phyloP scores from a whole-genome alignment of 2,888 invertebrate genomes.

The Leucophora obtusa region DNA sequence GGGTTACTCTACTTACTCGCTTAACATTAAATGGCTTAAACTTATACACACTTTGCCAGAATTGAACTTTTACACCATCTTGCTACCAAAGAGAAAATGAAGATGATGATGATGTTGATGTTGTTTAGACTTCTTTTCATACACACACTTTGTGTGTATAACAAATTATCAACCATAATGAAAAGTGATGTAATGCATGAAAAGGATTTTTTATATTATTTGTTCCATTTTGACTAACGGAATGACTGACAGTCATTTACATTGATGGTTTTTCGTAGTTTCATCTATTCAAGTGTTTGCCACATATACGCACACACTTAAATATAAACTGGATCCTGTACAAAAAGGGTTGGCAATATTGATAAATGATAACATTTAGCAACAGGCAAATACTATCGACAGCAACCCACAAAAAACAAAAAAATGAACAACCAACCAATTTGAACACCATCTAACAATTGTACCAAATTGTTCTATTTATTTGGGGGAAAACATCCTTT shows the following conservation, averaged over 20 bases:
- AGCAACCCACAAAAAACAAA: too few relatives aligned
- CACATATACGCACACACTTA: neutral
- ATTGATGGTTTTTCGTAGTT: constrained; percentile 36
- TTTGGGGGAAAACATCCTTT: neutral
- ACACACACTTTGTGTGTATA: constrained; percentile 27
- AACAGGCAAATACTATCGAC: too few relatives aligned
- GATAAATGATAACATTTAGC: constrained; percentile 59
- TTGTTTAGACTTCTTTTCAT: neutral
- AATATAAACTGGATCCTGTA: neutral
- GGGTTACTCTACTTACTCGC: too few relatives aligned
- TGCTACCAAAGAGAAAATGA: neutral
- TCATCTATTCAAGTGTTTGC: neutral
- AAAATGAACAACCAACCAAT: neutral
- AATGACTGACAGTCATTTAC: constrained; percentile 52
- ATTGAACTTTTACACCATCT: neutral
- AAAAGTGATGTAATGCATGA: constrained; percentile 59
- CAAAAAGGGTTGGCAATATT: constrained; percentile 47
- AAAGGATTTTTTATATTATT: constrained; percentile 46
- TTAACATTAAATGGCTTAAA: constrained; percentile 24
- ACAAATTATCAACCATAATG: constrained; percentile 58
- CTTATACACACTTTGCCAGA: neutral
- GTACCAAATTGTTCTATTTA: constrained; percentile 5
- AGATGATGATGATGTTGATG: neutral
- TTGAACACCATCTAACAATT: neutral
- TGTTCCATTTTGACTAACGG: constrained; percentile 31